These are phyloP conservation scores for Genyomyrus donnyi DNA, from an alignment of 2,113 vertebrate species.

Conservation along the genomic window DNA sequence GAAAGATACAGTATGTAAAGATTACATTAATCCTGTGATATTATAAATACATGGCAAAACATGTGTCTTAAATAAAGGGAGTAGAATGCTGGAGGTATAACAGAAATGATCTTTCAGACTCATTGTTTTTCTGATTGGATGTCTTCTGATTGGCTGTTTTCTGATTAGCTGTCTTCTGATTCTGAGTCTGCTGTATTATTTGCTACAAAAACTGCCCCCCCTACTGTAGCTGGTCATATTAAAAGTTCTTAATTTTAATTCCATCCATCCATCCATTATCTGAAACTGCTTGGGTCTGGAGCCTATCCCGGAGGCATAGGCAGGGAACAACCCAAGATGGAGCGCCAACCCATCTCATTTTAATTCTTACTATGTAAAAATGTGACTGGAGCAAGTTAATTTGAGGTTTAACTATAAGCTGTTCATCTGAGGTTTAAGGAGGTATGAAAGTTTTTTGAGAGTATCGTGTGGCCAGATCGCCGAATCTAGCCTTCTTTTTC, in stretches of 20 bases:
- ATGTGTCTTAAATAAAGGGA: neutral
- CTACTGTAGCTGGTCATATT: neutral
- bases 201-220: neutral
- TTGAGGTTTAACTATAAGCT: neutral
- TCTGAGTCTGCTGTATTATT: neutral
- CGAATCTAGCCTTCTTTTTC: neutral
- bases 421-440: neutral
- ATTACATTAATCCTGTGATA: neutral
- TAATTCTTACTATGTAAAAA: neutral
- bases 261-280: too few species aligned
- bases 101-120: neutral
- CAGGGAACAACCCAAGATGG: too few species aligned
- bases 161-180: neutral
- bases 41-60: neutral
- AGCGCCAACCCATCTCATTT: too few species aligned
- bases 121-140: neutral
- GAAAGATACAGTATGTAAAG: neutral
- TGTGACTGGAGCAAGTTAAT: neutral
- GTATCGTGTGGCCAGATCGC: neutral
- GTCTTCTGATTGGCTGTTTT: neutral
- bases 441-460: neutral
- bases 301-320: too few species aligned
- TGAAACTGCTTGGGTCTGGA: too few species aligned
- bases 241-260: neutral
- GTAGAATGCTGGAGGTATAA: neutral